phyloP scores from a whole-genome alignment of 2,113 vertebrate genomes.

The Ceyx cyanopectus region DNA sequence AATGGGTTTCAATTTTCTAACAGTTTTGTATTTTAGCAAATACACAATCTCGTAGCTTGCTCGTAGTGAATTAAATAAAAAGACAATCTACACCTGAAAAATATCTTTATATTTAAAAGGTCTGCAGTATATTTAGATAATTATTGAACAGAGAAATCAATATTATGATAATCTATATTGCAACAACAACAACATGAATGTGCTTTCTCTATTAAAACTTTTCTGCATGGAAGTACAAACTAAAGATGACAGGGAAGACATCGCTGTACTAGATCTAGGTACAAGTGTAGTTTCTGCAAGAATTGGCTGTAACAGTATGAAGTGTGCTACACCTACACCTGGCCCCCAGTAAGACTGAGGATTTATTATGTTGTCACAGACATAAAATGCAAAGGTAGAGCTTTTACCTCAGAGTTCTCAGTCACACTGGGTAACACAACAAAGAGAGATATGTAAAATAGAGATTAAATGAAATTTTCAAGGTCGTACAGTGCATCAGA shows the following conservation, averaged over 20 bases:
- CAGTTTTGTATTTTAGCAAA: not conserved
- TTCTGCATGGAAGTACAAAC: not conserved
- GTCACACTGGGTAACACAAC: not conserved
- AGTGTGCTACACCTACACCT: not conserved
- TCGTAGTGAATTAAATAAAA: not conserved
- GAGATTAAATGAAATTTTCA: not conserved
- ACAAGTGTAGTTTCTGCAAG: not conserved
- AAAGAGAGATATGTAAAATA: not conserved
- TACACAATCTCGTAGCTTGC: not conserved
- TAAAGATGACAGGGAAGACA: not conserved
- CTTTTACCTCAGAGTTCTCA: not conserved
- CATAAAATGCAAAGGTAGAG: not conserved
- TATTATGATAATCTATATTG: not conserved
- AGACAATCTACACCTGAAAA: not conserved
- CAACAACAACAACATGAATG: not conserved
- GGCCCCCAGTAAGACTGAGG: not conserved
- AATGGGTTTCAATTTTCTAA: not conserved
- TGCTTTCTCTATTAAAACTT: not conserved
- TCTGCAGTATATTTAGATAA: not conserved
- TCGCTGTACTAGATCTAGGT: not conserved
- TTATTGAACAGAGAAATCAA: not conserved
- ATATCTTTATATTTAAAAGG: not conserved
- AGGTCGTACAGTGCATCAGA: not conserved
- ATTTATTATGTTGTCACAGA: not conserved
- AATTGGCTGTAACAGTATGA: not conserved